Conservation (phyloP, 2,113 vertebrate species). For the Polypterus bichir region DNA sequence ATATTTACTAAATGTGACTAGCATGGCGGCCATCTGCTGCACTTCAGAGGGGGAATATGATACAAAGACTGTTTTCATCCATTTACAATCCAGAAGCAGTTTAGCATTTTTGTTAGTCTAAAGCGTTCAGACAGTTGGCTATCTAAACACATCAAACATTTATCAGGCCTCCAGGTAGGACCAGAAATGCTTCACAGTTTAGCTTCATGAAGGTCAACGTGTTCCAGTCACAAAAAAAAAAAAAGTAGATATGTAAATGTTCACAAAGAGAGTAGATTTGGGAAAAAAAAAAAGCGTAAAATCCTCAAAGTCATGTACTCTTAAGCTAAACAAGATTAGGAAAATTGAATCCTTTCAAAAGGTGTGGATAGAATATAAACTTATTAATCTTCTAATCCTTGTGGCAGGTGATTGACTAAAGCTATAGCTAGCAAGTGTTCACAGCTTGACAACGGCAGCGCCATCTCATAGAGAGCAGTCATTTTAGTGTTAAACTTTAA, state of each 20-base stretch:
- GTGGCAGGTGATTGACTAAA: conserved; percentile 46
- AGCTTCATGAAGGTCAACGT: conserved; percentile 43
- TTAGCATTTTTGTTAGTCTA: conserved; percentile 36
- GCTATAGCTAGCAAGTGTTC: conserved; percentile 24
- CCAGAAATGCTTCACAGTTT: conserved; percentile 34
- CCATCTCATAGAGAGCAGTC: too few relatives aligned
- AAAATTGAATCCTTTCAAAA: conserved; percentile 66
- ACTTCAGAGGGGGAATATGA: conserved; percentile 31
- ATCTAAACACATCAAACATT: conserved; percentile 57
- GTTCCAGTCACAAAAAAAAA: conserved; percentile 28
- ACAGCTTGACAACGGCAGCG: too few relatives aligned
- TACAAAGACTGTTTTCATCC: conserved; percentile 35
- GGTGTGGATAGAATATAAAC: conserved; percentile 61
- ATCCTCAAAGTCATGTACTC: conserved; percentile 61
- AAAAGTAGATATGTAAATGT: conserved; percentile 58
- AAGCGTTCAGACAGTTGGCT: conserved; percentile 40
- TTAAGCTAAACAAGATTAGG: conserved; percentile 69
- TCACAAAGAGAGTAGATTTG: conserved; percentile 50
- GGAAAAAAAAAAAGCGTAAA: conserved; percentile 44
- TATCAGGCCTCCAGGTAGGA: conserved; percentile 51
- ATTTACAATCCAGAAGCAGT: conserved; percentile 43
- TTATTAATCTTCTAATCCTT: conserved; percentile 54
- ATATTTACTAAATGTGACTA: too few relatives aligned
- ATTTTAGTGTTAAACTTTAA: too few relatives aligned
- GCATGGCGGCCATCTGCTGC: conserved; percentile 20